These are phyloP conservation scores for Eubasilissa regina DNA, from an alignment of 1,140 invertebrate species.

Conservation along the genomic window DNA sequence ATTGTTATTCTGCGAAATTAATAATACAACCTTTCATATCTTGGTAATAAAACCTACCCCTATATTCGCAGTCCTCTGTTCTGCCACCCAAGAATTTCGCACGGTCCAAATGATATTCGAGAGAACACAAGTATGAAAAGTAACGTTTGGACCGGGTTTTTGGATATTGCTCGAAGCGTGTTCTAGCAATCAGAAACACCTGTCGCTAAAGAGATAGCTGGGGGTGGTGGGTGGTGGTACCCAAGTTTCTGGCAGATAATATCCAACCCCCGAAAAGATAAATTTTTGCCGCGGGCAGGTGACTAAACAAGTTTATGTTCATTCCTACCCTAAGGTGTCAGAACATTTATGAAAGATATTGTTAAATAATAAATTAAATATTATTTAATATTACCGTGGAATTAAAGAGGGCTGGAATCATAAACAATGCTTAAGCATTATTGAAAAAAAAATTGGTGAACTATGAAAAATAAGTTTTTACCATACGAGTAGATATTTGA, in stretches of 20 bases:
- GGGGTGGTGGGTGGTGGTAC: conserved; percentile 1
- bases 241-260: conserved; percentile 12
- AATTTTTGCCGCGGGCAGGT: conserved; percentile 22
- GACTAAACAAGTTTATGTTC: conserved; percentile 43
- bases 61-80: conserved; percentile 5
- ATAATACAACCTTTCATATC: background rate
- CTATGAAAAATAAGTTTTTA: too few species aligned
- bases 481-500: too few species aligned
- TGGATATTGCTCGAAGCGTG: conserved; percentile 29
- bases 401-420: too few species aligned
- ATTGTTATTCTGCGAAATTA: too few species aligned
- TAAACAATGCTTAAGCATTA: too few species aligned
- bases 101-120: conserved; percentile 12
- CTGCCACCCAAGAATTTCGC: background rate
- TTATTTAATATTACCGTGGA: too few species aligned
- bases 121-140: conserved; percentile 1
- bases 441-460: too few species aligned
- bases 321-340: conserved; percentile 9
- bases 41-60: background rate
- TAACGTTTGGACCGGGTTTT: conserved; percentile 35
- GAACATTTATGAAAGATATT: conserved; percentile 54
- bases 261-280: conserved; percentile 1
- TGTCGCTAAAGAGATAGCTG: conserved; percentile 56
- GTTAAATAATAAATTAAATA: too few species aligned
- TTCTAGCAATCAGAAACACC: conserved; percentile 55